Evolutionary conservation across 2,888 invertebrate genomes (phyloP), one percentile per base, ranked within the genome.

Genomic region (Aleiodes alternator): DNA sequence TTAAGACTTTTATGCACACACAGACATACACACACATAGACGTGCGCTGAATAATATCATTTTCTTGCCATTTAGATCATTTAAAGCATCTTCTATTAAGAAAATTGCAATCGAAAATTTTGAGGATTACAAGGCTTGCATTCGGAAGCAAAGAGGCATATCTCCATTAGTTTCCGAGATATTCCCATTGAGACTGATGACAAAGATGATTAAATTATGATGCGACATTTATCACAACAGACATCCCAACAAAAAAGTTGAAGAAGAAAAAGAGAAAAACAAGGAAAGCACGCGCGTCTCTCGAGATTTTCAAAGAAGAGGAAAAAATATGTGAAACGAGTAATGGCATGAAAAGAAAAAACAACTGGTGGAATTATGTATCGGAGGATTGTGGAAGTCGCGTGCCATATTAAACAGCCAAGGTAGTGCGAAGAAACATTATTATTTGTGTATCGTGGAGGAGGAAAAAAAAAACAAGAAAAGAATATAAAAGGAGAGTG

Each of bases 241-340:
- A 50, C 11, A 69, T 9, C 3, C 14, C n/a, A 55, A 29, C 8
- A 53, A 72, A 16, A 64, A 23, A 23, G 23, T 23, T 4, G 3
- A 1, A 31, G 14, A n/a, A 34, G 43, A 34, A 48, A 48, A 38
- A 11, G 4, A 6, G 34, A 34, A 34, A 23, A 43, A 11, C 3
- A 6, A 59, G 31, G 16, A 53, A 61, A 38, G 14, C 53, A 61
- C 50, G 64, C 51, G 11, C 43, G 78, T 81, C 81, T 80, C 81
- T 70, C 64, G 80, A 81, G 81, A 78, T 79, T 81, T 80, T 72
- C 14, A 38, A 75, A 43, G 43, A 77, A 80, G 79, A 81, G 79
- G 79, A 81, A 80, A 79, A 81, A 80, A 81, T 81, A 79, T 79
- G 73, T 73, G 55, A 55, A 68, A 48, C 66, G 43, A 66, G 66